Base-by-base conservation (phyloP, 1,140 invertebrate species). In the Panulirus ornatus region DNA sequence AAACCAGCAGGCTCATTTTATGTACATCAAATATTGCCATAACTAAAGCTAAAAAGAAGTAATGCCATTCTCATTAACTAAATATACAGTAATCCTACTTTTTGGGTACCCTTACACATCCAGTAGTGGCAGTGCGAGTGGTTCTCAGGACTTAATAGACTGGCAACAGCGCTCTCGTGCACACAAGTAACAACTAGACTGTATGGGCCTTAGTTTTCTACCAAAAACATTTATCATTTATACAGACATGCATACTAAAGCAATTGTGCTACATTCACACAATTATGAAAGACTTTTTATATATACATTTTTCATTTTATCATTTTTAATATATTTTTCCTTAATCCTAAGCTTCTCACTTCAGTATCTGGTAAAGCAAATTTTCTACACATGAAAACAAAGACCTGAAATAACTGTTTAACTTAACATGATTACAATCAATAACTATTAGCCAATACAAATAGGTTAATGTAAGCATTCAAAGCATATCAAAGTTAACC, bases 231-330 rank as follows among this genome's bases (percentile, higher is more conserved):
- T 5, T 66, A 30, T 66, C 58, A 66, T 11, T n/a, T 66, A 66
- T 66, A 66, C 58, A 30, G 6, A 8, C 58, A 47, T 14, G 30
- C 30, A 11, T 27, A 66, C 58, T 8, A 1, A 8, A 30, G 58
- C 1, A 66, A 30, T 2, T 30, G 27, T 30, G 5, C 58, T 66
- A 66, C 58, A 66, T 30, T 66, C 58, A 66, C 58, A 66, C 58
- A 66, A 30, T 66, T 66, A 66, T 66, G 58, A 66, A 66, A 66
- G 58, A 66, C 58, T 66, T 66, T 66, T 66, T 66, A 66, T 66
- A 66, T 66, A 66, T 66, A 66, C 58, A 66, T 66, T 66, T 66
- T 66, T 66, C 58, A 66, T 66, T 66, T 66, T 66, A 66, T 66
- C 16, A 3, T 66, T 66, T 66, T 66, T 66, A 66, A 66, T 66